phyloP scores from a whole-genome alignment of 2,113 vertebrate species.

The Stegastes partitus region DNA sequence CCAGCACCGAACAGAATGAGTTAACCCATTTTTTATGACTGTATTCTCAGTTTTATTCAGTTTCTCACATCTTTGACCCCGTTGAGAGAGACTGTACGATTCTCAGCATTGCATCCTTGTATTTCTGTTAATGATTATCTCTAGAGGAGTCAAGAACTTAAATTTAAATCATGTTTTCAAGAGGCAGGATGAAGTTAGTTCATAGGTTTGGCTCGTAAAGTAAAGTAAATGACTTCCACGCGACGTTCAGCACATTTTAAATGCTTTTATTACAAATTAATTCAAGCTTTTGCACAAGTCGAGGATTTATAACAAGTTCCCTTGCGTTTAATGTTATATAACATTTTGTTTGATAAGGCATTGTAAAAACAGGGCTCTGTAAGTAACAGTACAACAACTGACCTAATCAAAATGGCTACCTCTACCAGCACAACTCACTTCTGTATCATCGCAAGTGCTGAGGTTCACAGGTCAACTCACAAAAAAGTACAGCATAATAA shows the following conservation, averaged over 20 bases:
- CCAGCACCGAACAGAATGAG: neutral
- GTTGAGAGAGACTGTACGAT: too few relatives aligned
- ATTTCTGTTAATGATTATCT: too few relatives aligned
- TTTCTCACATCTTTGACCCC: too few relatives aligned
- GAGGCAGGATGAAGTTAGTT: too few relatives aligned
- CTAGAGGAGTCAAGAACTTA: too few relatives aligned
- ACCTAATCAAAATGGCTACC: conserved; percentile 40
- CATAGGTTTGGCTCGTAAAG: too few relatives aligned
- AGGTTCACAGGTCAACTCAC: conserved; percentile 63
- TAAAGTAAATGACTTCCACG: neutral
- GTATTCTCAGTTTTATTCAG: too few relatives aligned
- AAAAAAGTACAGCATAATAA: conserved; percentile 1
- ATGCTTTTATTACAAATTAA: conserved; percentile 79
- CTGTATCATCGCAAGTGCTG: conserved; percentile 63
- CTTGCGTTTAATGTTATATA: conserved; percentile 66
- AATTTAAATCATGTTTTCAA: too few relatives aligned
- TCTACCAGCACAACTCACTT: conserved; percentile 53
- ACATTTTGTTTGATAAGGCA: conserved; percentile 71
- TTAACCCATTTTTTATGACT: neutral
- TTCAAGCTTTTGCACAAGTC: conserved; percentile 73
- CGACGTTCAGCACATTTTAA: conserved; percentile 2
- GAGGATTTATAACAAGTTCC: conserved; percentile 64
- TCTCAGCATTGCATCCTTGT: too few relatives aligned
- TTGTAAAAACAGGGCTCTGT: conserved; percentile 64
- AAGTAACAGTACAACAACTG: conserved; percentile 49